phyloP scores from a whole-genome alignment of 2,888 invertebrate genomes.

The Nomada hirtipes region DNA sequence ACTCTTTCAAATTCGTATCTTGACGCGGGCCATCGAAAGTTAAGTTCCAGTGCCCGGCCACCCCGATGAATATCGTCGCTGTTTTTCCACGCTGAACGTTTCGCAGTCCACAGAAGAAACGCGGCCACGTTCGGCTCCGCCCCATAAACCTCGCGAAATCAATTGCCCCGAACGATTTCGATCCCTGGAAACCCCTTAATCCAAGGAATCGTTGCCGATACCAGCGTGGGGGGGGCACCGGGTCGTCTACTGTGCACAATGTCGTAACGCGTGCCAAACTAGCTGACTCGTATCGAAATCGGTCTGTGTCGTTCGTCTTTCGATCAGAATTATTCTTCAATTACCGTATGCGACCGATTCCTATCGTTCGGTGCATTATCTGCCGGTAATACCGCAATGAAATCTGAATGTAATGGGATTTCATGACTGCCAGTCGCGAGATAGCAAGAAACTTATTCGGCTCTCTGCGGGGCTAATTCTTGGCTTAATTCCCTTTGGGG shows the following conservation, averaged over 20 bases:
- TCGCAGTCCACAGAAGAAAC: constrained; percentile 9
- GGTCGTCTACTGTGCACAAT: constrained; percentile 5
- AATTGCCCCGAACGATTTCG: constrained; percentile 36
- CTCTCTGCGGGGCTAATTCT: background rate
- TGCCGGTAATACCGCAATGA: constrained; percentile 6
- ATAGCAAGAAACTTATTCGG: background rate
- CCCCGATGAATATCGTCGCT: constrained; percentile 12
- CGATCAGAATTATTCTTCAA: constrained; percentile 20
- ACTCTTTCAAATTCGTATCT: background rate
- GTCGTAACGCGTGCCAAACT: constrained; percentile 38
- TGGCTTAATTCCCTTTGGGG: background rate
- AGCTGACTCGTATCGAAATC: constrained; percentile 24
- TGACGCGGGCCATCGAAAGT: background rate
- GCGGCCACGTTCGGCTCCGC: constrained; percentile 11
- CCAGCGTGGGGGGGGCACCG: constrained; percentile 23
- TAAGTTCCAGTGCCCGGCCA: background rate
- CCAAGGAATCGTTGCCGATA: constrained; percentile 31
- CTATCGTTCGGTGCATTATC: constrained; percentile 28
- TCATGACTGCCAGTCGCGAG: constrained; percentile 24
- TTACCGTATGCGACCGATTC: background rate
- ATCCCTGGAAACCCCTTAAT: constrained; percentile 45
- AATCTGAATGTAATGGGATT: constrained; percentile 45
- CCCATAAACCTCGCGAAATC: constrained; percentile 46
- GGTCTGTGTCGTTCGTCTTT: constrained; percentile 40
- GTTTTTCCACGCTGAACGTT: constrained; percentile 20